phyloP scores from a whole-genome alignment of 1,140 invertebrate genomes.

The Microvelia longipes region DNA sequence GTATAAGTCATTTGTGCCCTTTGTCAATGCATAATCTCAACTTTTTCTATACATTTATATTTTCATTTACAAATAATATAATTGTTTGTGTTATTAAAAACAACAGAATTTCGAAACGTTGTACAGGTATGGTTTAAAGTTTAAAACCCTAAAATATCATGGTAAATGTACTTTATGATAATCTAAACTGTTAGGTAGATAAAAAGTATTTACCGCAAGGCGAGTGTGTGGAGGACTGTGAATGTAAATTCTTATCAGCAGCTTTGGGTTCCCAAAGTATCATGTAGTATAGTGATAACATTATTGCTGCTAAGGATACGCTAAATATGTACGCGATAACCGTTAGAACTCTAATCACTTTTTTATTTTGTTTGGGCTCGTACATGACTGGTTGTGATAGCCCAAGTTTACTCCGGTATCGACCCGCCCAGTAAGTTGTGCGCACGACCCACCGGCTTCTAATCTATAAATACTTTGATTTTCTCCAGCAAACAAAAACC shows the following conservation, averaged over 20 bases:
- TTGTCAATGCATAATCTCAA: too few relatives aligned
- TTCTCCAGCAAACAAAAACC: too few relatives aligned
- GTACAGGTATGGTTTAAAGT: too few relatives aligned
- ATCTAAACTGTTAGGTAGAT: too few relatives aligned
- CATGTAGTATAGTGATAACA: slow-evolving; percentile 87
- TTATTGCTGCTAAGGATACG: slow-evolving; percentile 85
- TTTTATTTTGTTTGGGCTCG: slow-evolving; percentile 53
- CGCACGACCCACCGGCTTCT: not conserved
- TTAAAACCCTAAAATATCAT: too few relatives aligned
- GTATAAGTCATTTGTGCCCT: too few relatives aligned
- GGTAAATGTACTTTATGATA: too few relatives aligned
- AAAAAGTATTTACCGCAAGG: not conserved
- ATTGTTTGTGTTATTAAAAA: too few relatives aligned
- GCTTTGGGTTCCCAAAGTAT: slow-evolving; percentile 80
- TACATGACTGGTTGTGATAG: slow-evolving; percentile 35
- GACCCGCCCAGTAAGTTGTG: not conserved
- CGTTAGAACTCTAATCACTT: slow-evolving; percentile 77
- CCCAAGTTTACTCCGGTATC: not conserved
- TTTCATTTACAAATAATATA: too few relatives aligned
- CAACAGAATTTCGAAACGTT: too few relatives aligned
- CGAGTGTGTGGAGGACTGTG: not conserved
- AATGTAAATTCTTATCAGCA: slow-evolving; percentile 4
- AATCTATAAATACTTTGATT: not conserved
- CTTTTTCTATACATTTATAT: too few relatives aligned
- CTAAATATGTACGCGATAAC: slow-evolving; percentile 90